These are phyloP conservation scores for Mylabris phalerata DNA, from an alignment of 1,140 invertebrate genomes.

Conservation along the genomic window DNA sequence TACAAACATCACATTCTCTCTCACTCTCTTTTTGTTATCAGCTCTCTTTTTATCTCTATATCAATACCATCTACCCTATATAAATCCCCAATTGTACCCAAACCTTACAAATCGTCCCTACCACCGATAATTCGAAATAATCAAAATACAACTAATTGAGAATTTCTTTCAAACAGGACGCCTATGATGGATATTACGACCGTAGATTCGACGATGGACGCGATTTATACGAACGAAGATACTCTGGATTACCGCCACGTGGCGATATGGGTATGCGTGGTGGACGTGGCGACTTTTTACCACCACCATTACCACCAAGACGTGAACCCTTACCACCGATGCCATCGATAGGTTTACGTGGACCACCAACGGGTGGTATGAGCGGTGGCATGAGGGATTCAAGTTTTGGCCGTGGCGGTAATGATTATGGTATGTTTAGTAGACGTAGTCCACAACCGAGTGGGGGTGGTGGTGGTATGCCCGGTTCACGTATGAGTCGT, in stretches of 20 bases:
- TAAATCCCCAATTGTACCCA: background rate
- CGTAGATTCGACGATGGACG: conserved; percentile 67
- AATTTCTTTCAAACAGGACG: conserved; percentile 48
- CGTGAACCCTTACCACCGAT: conserved; percentile 59
- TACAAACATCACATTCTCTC: background rate
- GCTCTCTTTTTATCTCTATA: background rate
- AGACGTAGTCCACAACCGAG: conserved; percentile 62
- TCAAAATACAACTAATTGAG: background rate
- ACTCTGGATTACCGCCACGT: conserved; percentile 57
- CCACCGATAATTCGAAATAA: background rate
- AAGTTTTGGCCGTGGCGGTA: conserved; percentile 45
- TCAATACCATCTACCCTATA: background rate
- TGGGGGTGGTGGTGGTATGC: conserved; percentile 36
- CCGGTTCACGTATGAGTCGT: conserved; percentile 46
- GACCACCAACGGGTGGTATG: conserved; percentile 49
- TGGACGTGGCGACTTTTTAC: conserved; percentile 57
- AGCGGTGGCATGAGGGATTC: conserved; percentile 40
- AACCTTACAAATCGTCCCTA: background rate
- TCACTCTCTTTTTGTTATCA: background rate
- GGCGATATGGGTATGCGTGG: conserved; percentile 54
- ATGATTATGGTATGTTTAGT: conserved; percentile 76
- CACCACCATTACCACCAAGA: conserved; percentile 54
- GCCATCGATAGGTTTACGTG: conserved; percentile 51
- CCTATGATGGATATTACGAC: conserved; percentile 74
- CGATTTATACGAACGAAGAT: conserved; percentile 71